Evolutionary conservation across 2,113 vertebrate species (phyloP).

Genomic region (Myotis yumanensis): DNA sequence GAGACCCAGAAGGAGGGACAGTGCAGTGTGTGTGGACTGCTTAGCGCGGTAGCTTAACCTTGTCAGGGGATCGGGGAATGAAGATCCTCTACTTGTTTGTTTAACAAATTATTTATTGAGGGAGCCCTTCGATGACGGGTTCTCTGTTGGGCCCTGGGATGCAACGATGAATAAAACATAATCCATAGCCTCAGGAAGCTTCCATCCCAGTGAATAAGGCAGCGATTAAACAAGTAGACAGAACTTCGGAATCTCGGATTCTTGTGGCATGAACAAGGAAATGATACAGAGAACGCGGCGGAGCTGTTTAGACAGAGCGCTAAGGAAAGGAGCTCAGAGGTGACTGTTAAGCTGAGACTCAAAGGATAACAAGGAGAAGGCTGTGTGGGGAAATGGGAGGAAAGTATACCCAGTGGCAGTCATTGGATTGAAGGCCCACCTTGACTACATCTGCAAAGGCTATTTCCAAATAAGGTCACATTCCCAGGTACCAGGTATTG

Average conservation of each 20-base stretch:
- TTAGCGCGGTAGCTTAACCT: not conserved
- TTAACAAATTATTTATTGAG: not conserved
- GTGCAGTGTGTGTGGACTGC: not conserved
- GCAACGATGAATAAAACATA: not conserved
- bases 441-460: too few species aligned
- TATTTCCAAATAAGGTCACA: not conserved
- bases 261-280: not conserved
- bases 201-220: not conserved
- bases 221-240: not conserved
- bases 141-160: not conserved
- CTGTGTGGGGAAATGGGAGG: not conserved
- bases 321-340: not conserved
- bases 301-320: not conserved
- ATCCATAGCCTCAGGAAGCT: not conserved
- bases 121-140: too few species aligned
- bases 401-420: not conserved
- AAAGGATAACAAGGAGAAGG: not conserved
- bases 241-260: not conserved
- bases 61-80: not conserved
- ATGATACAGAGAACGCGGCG: not conserved
- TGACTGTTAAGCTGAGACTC: not conserved
- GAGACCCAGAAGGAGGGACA: not conserved
- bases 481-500: not conserved
- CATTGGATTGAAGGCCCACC: not conserved
- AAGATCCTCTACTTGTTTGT: not conserved